Evolutionary conservation across 2,888 invertebrate genomes (phyloP).

Genomic region (Parochlus steinenii): DNA sequence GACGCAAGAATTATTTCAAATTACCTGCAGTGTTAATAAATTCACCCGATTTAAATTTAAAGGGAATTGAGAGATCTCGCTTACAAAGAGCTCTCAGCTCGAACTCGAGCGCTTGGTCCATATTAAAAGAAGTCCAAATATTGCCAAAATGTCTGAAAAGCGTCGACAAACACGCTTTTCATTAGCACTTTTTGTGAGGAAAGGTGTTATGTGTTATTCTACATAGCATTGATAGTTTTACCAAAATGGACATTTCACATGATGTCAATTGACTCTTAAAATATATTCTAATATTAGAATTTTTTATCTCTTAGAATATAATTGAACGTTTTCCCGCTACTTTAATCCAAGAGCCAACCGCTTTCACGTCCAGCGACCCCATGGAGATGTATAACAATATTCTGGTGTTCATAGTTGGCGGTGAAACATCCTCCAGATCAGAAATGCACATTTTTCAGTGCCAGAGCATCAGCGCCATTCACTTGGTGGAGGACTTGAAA

Average conservation of each 20-base stretch:
- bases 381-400: conserved; percentile 98
- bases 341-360: conserved; percentile 88
- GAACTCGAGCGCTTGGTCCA: too few species aligned
- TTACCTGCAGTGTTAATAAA: too few species aligned
- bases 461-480: conserved; percentile 64
- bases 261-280: conserved; percentile 4
- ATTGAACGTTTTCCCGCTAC: conserved; percentile 93
- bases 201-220: background rate
- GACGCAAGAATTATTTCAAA: too few species aligned
- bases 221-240: background rate
- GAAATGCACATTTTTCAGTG: conserved; percentile 98
- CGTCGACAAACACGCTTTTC: too few species aligned
- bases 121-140: too few species aligned
- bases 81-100: too few species aligned
- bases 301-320: conserved; percentile 49
- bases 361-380: conserved; percentile 90
- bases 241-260: conserved; percentile 3
- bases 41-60: too few species aligned
- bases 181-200: background rate
- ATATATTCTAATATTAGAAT: background rate
- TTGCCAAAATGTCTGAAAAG: too few species aligned
- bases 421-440: conserved; percentile 44
- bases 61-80: too few species aligned
- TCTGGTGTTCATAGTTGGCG: conserved; percentile 86
- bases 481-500: conserved; percentile 70